Conservation (phyloP, 2,888 invertebrate genomes). For the Anticlea derivata region DNA sequence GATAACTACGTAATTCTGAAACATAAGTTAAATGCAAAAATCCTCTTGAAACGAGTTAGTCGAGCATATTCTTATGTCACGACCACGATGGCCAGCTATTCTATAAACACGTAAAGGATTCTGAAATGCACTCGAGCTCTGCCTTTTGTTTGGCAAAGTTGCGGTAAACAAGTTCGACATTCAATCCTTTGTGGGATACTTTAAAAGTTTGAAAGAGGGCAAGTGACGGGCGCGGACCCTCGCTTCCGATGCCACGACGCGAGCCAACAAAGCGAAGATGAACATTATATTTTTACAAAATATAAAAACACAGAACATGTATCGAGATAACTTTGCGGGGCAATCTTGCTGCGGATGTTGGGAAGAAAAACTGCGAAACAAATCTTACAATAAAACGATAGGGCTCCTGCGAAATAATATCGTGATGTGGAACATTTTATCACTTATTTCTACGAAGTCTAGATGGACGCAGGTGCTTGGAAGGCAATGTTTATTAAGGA, state of each 20-base stretch:
- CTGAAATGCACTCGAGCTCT: constrained; percentile 62
- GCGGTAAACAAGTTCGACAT: constrained; percentile 75
- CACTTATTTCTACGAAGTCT: constrained; percentile 4
- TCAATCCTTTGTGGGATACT: constrained; percentile 76
- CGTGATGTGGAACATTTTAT: constrained; percentile 18
- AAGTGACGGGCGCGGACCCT: constrained; percentile 52
- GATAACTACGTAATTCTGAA: too few relatives aligned
- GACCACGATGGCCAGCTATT: constrained; percentile 14
- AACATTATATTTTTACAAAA: constrained; percentile 56
- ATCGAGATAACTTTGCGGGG: constrained; percentile 27
- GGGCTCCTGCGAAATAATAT: constrained; percentile 18
- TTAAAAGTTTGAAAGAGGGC: constrained; percentile 65
- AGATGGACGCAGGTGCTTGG: constrained; percentile 18
- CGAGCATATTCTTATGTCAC: background rate
- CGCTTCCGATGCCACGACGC: constrained; percentile 35
- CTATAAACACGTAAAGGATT: constrained; percentile 41
- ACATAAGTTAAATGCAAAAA: background rate
- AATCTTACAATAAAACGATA: constrained; percentile 19
- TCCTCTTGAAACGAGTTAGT: background rate
- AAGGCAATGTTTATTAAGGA: constrained; percentile 13
- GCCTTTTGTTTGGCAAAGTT: constrained; percentile 69
- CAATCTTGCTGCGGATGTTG: constrained; percentile 18
- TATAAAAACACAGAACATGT: constrained; percentile 26
- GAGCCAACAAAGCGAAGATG: constrained; percentile 47
- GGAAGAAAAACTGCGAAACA: constrained; percentile 16